Evolutionary conservation across 1,140 invertebrate genomes (phyloP), one percentile per base, ranked within the genome.

Genomic region (Linepithema humile): DNA sequence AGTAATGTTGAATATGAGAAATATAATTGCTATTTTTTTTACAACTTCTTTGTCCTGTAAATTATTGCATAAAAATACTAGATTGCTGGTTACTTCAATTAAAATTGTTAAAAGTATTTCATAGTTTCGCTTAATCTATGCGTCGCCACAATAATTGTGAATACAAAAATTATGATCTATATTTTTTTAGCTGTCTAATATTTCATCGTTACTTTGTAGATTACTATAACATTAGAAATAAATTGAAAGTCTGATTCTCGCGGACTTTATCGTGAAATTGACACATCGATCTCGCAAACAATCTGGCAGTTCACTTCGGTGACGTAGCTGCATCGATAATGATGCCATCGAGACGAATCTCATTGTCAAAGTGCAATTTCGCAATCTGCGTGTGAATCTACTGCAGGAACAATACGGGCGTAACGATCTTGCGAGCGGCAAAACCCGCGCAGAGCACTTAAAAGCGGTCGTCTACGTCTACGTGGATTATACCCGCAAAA

Each of bases 301-400:
- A 17, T 43, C 38, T 45, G n/a, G 17, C 40, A 40, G 17, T 23
- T 2, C 12, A 23, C 45, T 26, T 26, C 20, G n/a, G 38, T 59
- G 40, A 77, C 35, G 23, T 23, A 32, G 40, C 48, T 12, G 60
- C 60, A 7, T 78, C 75, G 75, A 78, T 78, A 67, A 77, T 43
- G 60, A 69, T 69, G 6, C 17, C 20, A 35, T 67, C 23, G 59
- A 38, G 43, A 38, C 60, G 26, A 70, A 55, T 55, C 64, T 23
- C 26, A 50, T 48, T 7, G 32, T 26, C 20, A 57, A 7, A 17
- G 35, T 40, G 62, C 45, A 69, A 69, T 80, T 80, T 70, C 35
- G 23, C 50, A 45, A 77, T 77, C 60, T 65, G 32, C 60, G 74
- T 50, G 75, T 35, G 48, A 80, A 80, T 78, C 35, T 45, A n/a